Evolutionary conservation across 2,888 invertebrate species (phyloP).

Genomic region (Chloromyia formosa): DNA sequence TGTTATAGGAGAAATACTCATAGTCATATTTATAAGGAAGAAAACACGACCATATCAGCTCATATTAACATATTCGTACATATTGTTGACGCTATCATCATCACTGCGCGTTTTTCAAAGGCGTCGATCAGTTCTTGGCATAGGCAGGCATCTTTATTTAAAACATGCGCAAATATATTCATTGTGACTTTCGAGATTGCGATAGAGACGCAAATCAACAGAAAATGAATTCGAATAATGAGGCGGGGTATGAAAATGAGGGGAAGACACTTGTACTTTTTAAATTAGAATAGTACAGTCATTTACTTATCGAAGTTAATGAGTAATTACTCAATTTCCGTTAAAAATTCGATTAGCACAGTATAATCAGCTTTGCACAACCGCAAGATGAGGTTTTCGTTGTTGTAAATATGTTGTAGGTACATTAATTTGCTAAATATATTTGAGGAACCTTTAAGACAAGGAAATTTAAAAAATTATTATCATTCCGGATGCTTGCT

Average conservation of each 20-base stretch:
- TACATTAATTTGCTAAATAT: too few species aligned
- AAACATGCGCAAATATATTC: constrained; percentile 2
- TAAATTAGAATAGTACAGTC: not conserved
- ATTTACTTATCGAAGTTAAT: constrained; percentile 28
- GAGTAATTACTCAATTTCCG: constrained; percentile 32
- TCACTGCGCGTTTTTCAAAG: not conserved
- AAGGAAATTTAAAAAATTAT: too few species aligned
- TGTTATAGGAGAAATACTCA: too few species aligned
- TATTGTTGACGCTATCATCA: not conserved
- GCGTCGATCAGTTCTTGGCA: not conserved
- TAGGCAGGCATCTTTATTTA: too few species aligned
- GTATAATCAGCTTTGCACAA: constrained; percentile 23
- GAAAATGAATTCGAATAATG: not conserved
- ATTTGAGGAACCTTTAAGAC: too few species aligned
- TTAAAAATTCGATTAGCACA: constrained; percentile 26
- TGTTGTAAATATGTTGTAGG: not conserved
- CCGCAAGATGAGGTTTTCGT: constrained; percentile 6
- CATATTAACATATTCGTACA: not conserved
- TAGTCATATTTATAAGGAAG: too few species aligned
- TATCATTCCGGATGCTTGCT: too few species aligned
- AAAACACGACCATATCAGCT: too few species aligned
- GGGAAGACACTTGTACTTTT: not conserved
- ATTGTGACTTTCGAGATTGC: not conserved
- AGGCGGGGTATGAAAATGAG: not conserved
- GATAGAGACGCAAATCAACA: not conserved